phyloP scores from a whole-genome alignment of 1,140 invertebrate species.

The Lepidurus packardi region DNA sequence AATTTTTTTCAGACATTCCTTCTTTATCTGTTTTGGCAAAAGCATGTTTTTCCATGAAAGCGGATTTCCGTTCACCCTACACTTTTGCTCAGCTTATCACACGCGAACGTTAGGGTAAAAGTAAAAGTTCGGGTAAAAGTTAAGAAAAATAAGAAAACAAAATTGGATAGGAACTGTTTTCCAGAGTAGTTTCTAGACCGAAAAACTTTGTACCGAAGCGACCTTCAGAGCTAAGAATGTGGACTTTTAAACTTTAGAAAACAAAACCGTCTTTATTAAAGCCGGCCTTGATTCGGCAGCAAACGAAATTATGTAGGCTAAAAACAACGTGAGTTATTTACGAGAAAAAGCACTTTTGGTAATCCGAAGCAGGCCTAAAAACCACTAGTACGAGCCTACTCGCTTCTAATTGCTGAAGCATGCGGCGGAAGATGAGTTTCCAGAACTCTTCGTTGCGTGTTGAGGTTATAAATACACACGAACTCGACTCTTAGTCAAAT shows the following conservation, averaged over 20 bases:
- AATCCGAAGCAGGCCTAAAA: background rate
- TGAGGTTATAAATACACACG: slow-evolving; percentile 7
- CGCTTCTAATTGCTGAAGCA: background rate
- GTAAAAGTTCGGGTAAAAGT: background rate
- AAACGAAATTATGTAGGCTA: background rate
- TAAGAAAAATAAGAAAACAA: background rate
- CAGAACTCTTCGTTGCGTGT: background rate
- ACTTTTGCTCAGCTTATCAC: background rate
- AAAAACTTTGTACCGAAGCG: background rate
- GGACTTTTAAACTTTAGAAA: background rate
- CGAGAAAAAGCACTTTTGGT: background rate
- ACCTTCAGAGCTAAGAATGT: background rate
- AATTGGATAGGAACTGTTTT: background rate
- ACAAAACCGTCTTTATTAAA: background rate
- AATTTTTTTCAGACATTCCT: too few relatives aligned
- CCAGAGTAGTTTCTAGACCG: too few relatives aligned
- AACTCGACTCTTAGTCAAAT: background rate
- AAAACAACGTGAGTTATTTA: background rate
- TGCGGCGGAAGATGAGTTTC: background rate
- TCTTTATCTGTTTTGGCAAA: too few relatives aligned
- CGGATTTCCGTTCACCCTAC: background rate
- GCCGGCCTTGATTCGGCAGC: background rate
- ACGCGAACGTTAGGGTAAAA: background rate
- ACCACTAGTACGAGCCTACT: background rate
- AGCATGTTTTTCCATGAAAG: background rate